Evolutionary conservation across 2,113 vertebrate species (phyloP), one percentile per base, ranked within the genome.

Genomic region (Raja brachyura): DNA sequence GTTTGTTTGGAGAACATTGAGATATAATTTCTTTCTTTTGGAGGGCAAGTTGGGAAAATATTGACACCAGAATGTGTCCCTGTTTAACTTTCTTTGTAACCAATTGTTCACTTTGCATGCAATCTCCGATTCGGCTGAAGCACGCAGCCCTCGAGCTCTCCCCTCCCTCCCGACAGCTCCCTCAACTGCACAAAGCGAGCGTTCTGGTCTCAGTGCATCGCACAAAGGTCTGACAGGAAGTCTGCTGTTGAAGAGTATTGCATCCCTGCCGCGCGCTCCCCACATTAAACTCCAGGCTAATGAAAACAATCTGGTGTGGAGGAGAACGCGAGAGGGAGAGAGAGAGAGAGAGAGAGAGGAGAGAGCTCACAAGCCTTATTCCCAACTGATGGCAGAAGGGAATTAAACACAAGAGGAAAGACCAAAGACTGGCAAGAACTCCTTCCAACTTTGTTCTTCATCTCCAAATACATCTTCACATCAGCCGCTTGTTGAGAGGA

Each of bases 261-360:
- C 33, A 92, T 73, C 88, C 88, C 88, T 48, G 88, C 66, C 70
- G 88, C 59, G n/a, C 90, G 70, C 90, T 94, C 94, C 95, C 96
- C 97, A 95, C 96, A 95, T 95, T 95, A 95, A 95, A 95, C 95
- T 94, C 10, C 83, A 94, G 95, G 95, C 95, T 98, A 98, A 98
- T 97, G 95, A 98, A 97, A 98, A 97, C 97, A 98, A 97, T 97
- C 97, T 98, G 98, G 96, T 95, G 94, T 39, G 90, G 93, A 79
- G 88, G 66, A 4, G 11, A 88, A 93, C 94, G 94, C 93, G 74
- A 0, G 90, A 66, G 77, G 94, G 93, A 94, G 94, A 95, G 96
- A 94, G 95, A 96, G 94, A 95, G 95, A 94, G 59, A 93, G 74
- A 33, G 76, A 31, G 97, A 4, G 93, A 97, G 93, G 95, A 98